These are phyloP conservation scores for Paragorgia papillata DNA, from an alignment of 92 coral and sea anemone genomes.

Conservation along the genomic window DNA sequence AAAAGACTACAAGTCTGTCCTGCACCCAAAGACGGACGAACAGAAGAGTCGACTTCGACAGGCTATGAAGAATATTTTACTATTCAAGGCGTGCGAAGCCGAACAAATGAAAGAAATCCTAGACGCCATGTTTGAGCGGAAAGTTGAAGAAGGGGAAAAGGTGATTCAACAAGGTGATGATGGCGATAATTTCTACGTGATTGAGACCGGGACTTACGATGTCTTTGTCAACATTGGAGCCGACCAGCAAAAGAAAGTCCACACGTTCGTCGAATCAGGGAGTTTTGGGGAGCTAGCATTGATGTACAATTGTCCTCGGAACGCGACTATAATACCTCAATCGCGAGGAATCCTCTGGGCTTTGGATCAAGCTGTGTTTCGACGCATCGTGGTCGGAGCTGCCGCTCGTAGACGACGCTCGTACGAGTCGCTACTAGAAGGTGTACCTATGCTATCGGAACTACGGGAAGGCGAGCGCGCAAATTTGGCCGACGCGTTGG, in stretches of 20 bases:
- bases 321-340: constrained; percentile 91
- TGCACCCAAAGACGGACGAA: constrained; percentile 87
- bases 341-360: constrained; percentile 93
- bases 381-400: constrained; percentile 93
- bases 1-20: constrained; percentile 63
- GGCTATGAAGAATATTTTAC: constrained; percentile 79
- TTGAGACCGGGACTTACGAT: constrained; percentile 88
- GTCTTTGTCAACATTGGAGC: constrained; percentile 71
- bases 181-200: constrained; percentile 95
- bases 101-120: constrained; percentile 84
- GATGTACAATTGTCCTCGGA: constrained; percentile 98
- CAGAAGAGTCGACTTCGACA: constrained; percentile 79
- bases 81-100: constrained; percentile 86
- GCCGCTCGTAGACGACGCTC: constrained; percentile 84
- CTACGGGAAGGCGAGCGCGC: constrained; percentile 85
- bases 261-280: constrained; percentile 82
- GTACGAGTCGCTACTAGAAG: constrained; percentile 80
- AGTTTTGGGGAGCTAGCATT: constrained; percentile 98
- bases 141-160: constrained; percentile 72
- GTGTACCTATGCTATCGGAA: constrained; percentile 83
- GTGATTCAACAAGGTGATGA: constrained; percentile 93
- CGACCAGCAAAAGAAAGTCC: constrained; percentile 74
- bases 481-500: constrained; percentile 93
- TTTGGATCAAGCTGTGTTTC: constrained; percentile 82
- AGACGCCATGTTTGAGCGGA: constrained; percentile 90